Base-by-base conservation (phyloP, 2,888 invertebrate genomes). In the Brenthis ino region DNA sequence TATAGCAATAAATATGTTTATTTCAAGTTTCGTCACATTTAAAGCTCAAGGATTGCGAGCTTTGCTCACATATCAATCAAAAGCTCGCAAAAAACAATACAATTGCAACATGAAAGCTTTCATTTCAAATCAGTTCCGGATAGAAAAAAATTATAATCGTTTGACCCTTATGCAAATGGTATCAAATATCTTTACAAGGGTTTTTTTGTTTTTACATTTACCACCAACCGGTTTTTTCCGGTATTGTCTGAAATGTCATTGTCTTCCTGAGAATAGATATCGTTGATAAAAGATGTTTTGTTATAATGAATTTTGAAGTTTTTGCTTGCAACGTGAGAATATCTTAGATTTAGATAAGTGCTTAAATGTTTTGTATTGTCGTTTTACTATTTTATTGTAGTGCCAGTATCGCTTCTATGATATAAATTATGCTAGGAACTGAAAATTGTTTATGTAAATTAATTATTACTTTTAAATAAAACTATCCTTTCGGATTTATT, bases 241-340 rank as follows among this genome's bases (percentile, higher is more conserved):
- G 69, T 67, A 67, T 67, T 67, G 67, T 67, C 55, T 67, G 60
- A 54, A 61, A 53, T 28, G 61, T 64, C 61, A 84, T 84, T 79
- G 67, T 74, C 75, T 80, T 82, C 63, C 63, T 85, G 85, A 81
- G 84, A 85, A 84, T 75, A 71, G 71, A 76, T 75, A 80, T 79
- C 70, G 61, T 54, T 77, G 81, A 82, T 82, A 80, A 80, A 78
- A 76, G 77, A 77, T 70, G 74, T 77, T 77, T 75, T 78, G 76
- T 77, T 77, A 73, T 69, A 67, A 68, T 73, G 72, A 72, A 69
- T 76, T 75, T 74, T 74, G 74, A 70, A 61, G 71, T 75, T 72
- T 70, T 70, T 66, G 72, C 67, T 11, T 43, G 51, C 56, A 66
- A 68, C 72, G 72, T 72, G 72, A 72, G 72, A 72, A 72, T 58